Evolutionary conservation across 2,888 invertebrate genomes (phyloP).

Genomic region (Prosopocoilus inquinatus): DNA sequence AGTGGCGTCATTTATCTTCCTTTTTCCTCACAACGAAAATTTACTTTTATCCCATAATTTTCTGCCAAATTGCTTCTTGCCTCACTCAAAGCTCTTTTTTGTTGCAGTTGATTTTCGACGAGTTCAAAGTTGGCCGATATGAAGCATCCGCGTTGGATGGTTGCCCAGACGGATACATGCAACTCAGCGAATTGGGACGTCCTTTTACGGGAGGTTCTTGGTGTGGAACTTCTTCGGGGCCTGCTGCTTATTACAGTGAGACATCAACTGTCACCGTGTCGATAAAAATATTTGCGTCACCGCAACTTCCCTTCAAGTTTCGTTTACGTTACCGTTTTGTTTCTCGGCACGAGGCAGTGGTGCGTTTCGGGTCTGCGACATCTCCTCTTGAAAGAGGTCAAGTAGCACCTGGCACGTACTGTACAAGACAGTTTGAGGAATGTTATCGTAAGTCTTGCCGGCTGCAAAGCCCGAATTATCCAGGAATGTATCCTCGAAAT

Average conservation of each 20-base stretch:
- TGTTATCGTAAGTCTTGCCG: slow-evolving; percentile 83
- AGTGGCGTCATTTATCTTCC: too few relatives aligned
- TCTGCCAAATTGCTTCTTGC: neutral
- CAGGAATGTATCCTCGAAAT: slow-evolving; percentile 84
- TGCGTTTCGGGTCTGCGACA: slow-evolving; percentile 73
- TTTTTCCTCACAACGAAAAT: too few relatives aligned
- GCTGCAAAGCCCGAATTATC: slow-evolving; percentile 87
- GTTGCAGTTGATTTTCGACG: slow-evolving; percentile 75
- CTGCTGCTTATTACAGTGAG: slow-evolving; percentile 85
- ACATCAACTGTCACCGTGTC: slow-evolving; percentile 86
- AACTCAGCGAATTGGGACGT: slow-evolving; percentile 80
- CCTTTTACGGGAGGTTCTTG: slow-evolving; percentile 88
- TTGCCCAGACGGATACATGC: slow-evolving; percentile 87
- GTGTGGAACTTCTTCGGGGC: slow-evolving; percentile 81
- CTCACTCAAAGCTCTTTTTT: slow-evolving; percentile 1
- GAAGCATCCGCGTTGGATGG: slow-evolving; percentile 71
- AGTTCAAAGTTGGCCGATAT: slow-evolving; percentile 82
- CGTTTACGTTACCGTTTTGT: slow-evolving; percentile 79
- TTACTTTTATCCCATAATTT: too few relatives aligned
- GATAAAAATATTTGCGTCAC: slow-evolving; percentile 72
- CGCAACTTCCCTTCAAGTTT: slow-evolving; percentile 77
- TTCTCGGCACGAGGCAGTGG: slow-evolving; percentile 74
- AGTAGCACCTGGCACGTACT: slow-evolving; percentile 62
- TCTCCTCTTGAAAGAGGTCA: slow-evolving; percentile 80
- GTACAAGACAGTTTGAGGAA: slow-evolving; percentile 80